Base-by-base conservation (phyloP, 2,888 invertebrate genomes). In the Drosophila rubida region DNA sequence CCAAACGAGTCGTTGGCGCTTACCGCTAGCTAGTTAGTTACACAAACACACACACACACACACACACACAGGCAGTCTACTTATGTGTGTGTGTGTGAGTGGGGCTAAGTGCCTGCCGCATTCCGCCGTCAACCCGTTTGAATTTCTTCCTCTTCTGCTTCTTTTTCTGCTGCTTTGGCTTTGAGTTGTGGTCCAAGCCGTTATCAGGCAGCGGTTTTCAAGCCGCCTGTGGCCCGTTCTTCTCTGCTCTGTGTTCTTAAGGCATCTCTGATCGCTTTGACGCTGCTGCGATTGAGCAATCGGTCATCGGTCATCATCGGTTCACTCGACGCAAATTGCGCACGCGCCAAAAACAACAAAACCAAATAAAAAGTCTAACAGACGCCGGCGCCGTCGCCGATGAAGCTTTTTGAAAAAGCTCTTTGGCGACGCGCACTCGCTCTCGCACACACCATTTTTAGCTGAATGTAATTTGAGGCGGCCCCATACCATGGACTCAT, bases 401-500 rank as follows among this genome's bases (percentile, higher is more conserved):
- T 25, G 25, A 14, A 32, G 48, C 44, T 50, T 58, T 45, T 22
- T 11, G 13, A 19, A 54, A 72, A 74, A 77, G 74, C 78, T 74
- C 69, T 51, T 23, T 25, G 50, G 53, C 67, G 61, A 46, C 62
- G 73, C 82, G 87, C 63, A 73, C 79, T 86, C 74, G 62, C 80
- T 82, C 78, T 84, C 55, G 76, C 79, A 84, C 84, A 83, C 89
- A 77, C 91, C 91, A 91, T 92, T 92, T 92, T 92, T 91, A 91
- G 92, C 86, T 82, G 90, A 91, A 89, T 92, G 92, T 91, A 92
- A 92, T 92, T 92, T 90, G 92, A 92, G 88, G 88, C 82, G 88
- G 84, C 71, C 83, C 45, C 64, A 80, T 89, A 82, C 74, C 70
- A 87, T 87, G 80, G 88, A 87, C 88, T 80, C 88, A 83, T 82